These are phyloP conservation scores for Catharus fuscescens DNA, from an alignment of 2,113 vertebrate genomes.

Conservation along the genomic window DNA sequence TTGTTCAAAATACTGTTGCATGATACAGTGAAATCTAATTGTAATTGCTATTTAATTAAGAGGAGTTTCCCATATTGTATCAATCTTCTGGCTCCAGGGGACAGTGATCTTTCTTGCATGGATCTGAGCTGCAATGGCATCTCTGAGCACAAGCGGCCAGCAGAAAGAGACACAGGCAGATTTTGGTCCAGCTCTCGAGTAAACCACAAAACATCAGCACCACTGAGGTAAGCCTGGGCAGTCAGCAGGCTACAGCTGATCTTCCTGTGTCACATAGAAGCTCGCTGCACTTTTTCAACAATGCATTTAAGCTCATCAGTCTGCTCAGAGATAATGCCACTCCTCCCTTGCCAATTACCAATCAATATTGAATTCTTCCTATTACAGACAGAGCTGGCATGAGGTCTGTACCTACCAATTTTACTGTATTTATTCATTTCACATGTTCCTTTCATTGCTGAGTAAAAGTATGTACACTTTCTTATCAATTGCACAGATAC, in stretches of 20 bases:
- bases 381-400: neutral
- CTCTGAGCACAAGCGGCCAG: neutral
- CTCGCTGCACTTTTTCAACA: neutral
- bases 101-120: neutral
- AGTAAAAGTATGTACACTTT: neutral
- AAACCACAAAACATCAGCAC: neutral
- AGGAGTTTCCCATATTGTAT: neutral
- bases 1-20: neutral
- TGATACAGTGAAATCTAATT: neutral
- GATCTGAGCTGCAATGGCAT: neutral
- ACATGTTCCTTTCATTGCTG: neutral
- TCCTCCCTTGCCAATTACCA: neutral
- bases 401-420: neutral
- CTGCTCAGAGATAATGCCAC: neutral
- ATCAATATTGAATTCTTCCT: neutral
- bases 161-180: neutral
- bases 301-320: neutral
- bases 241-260: neutral
- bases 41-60: neutral
- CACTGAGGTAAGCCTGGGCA: neutral
- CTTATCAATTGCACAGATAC: neutral
- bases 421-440: neutral
- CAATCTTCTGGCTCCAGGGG: neutral
- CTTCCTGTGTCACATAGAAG: neutral
- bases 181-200: neutral